Evolutionary conservation across 2,113 vertebrate species (phyloP).

Genomic region (Excalfactoria chinensis): DNA sequence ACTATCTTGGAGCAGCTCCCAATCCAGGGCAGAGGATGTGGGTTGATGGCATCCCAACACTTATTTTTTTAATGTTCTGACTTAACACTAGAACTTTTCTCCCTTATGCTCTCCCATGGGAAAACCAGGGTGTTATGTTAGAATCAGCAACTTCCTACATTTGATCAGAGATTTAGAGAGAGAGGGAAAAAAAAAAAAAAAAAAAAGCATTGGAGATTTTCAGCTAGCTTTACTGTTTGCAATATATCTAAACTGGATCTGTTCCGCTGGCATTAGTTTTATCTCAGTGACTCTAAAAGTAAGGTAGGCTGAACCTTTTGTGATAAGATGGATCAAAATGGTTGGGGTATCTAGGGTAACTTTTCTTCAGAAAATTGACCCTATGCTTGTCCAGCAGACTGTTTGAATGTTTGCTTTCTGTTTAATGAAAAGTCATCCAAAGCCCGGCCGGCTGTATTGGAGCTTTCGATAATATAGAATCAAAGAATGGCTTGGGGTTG

Average conservation of each 20-base stretch:
- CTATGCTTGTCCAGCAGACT: neutral
- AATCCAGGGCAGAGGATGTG: neutral
- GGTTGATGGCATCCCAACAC: neutral
- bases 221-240: conserved; percentile 9
- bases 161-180: neutral
- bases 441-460: neutral
- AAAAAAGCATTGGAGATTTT: neutral
- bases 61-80: neutral
- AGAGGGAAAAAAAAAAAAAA: too few species aligned
- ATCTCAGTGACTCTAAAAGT: neutral
- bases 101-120: neutral
- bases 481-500: too few species aligned
- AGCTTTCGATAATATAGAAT: neutral
- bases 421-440: conserved; percentile 3
- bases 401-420: neutral
- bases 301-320: conserved; percentile 1
- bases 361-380: neutral
- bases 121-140: neutral
- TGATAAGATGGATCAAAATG: neutral
- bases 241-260: neutral
- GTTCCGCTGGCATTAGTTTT: neutral
- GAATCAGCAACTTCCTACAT: neutral
- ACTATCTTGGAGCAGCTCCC: neutral
- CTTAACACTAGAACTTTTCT: neutral
- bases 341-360: neutral